phyloP scores from a whole-genome alignment of 1,140 invertebrate species.

The Drosophila triauraria region DNA sequence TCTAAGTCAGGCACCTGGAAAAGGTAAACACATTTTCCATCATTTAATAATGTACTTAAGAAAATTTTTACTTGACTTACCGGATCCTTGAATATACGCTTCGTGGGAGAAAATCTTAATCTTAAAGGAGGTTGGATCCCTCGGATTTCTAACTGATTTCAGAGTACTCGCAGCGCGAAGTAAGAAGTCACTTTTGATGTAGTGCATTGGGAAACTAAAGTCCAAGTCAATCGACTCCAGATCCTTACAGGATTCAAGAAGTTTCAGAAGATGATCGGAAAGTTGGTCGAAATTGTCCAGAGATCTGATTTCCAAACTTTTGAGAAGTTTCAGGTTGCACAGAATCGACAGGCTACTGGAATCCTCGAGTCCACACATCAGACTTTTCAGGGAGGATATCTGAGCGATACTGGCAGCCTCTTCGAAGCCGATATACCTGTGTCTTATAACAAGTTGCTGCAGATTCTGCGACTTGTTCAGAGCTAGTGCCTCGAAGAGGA shows the following conservation, averaged over 20 bases:
- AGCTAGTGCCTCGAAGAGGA: neutral
- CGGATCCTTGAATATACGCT: neutral
- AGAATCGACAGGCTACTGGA: neutral
- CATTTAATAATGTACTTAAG: neutral
- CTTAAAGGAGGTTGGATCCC: neutral
- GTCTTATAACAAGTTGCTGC: neutral
- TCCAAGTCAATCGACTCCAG: constrained; percentile 2
- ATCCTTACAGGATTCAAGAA: neutral
- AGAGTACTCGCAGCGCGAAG: neutral
- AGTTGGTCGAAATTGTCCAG: neutral
- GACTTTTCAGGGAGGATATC: neutral
- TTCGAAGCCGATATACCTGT: neutral
- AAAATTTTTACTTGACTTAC: neutral
- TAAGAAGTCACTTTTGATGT: neutral
- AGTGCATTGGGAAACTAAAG: neutral
- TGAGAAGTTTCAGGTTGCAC: neutral
- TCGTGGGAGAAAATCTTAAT: neutral
- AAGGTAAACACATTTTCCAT: neutral
- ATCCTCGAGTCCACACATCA: constrained; percentile 2
- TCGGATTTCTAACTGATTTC: neutral
- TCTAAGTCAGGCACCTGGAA: neutral
- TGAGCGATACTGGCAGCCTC: neutral
- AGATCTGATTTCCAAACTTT: constrained; percentile 3
- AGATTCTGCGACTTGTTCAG: neutral
- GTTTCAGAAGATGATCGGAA: neutral